These are phyloP conservation scores for Cochlearius cochlearius DNA, from an alignment of 2,113 vertebrate species.

Conservation along the genomic window DNA sequence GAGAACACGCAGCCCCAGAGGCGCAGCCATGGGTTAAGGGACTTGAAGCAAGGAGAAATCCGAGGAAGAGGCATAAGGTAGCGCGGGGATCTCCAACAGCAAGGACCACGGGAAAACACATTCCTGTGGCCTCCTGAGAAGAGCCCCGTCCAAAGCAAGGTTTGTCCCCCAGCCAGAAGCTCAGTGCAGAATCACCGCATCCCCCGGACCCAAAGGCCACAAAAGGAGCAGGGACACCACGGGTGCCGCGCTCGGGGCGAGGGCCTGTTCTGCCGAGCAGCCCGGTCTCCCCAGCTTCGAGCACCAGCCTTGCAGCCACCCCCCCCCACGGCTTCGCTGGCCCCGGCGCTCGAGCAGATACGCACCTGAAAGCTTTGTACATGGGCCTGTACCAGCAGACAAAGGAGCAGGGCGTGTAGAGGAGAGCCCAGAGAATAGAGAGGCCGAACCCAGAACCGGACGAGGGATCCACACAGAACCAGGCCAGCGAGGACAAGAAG, in stretches of 20 bases:
- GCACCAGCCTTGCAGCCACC: not conserved
- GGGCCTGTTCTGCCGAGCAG: rapidly evolving
- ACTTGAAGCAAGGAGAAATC: not conserved
- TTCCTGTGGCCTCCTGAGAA: no score
- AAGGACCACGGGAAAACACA: not conserved
- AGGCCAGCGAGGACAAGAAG: conserved; percentile 85
- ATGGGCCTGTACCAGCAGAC: conserved; percentile 95
- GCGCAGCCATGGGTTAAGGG: not conserved
- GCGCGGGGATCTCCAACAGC: no score
- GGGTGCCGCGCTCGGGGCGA: rapidly evolving
- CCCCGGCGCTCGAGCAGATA: not conserved
- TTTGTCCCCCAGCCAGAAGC: not conserved
- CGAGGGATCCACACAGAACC: conserved; percentile 79
- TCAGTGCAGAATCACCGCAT: not conserved
- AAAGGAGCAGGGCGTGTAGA: conserved; percentile 95
- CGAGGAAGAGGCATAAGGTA: not conserved
- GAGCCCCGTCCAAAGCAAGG: not conserved
- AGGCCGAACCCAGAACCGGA: conserved; percentile 86
- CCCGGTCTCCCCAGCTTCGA: not conserved
- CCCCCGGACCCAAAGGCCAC: not conserved
- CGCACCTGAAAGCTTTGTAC: conserved; percentile 96
- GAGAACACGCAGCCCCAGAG: no score
- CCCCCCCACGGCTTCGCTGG: no score
- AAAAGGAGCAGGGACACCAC: not conserved
- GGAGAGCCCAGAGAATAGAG: conserved; percentile 90